These are phyloP conservation scores for Eudemis profundana DNA, from an alignment of 2,888 invertebrate genomes.

Conservation along the genomic window DNA sequence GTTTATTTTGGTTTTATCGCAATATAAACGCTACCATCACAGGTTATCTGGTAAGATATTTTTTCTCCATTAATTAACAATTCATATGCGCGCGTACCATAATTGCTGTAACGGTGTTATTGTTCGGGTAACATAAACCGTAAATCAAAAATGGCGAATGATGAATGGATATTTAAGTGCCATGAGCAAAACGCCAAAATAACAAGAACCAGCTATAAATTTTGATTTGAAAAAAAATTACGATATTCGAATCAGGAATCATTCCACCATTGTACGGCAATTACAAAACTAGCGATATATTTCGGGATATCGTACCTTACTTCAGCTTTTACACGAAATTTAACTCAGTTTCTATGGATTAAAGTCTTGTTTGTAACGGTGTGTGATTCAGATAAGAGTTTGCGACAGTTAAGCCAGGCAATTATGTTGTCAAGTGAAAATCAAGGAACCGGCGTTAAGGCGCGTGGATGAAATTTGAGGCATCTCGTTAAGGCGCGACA, in stretches of 20 bases:
- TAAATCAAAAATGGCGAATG: background rate
- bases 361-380: background rate
- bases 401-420: background rate
- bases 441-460: slow-evolving; percentile 29
- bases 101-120: background rate
- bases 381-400: background rate
- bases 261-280: slow-evolving; percentile 53
- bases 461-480: slow-evolving; percentile 38
- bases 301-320: background rate
- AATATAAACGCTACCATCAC: too few species aligned
- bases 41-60: background rate
- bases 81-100: background rate
- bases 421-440: slow-evolving; percentile 47
- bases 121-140: background rate
- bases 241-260: slow-evolving; percentile 52
- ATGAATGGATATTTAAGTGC: slow-evolving; percentile 33
- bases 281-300: slow-evolving; percentile 43
- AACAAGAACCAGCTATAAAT: slow-evolving; percentile 26
- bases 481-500: slow-evolving; percentile 39
- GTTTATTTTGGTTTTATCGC: too few species aligned
- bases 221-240: slow-evolving; percentile 50
- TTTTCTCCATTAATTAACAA: background rate
- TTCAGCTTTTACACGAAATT: background rate
- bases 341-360: background rate
- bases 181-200: slow-evolving; percentile 16